Evolutionary conservation across 30 jellyfish, hydroid and myxozoan species (phyloP).

Genomic region (Turritopsis rubra): DNA sequence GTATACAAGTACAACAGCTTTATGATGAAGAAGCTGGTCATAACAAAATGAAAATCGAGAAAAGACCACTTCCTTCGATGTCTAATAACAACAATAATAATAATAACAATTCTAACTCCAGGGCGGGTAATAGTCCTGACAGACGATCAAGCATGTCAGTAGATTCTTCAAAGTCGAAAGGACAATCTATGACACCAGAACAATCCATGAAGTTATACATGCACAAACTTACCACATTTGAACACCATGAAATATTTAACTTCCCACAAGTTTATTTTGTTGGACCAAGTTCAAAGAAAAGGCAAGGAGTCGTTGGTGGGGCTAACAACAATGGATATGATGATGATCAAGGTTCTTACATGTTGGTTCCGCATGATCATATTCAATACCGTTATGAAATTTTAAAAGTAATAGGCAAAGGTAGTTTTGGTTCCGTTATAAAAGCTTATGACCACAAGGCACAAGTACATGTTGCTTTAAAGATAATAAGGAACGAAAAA

Average conservation of each 20-base stretch:
- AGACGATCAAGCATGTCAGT: constrained; percentile 83
- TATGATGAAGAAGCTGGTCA: constrained; percentile 68
- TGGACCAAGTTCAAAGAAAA: constrained; percentile 92
- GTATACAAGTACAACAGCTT: constrained; percentile 86
- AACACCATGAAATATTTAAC: constrained; percentile 88
- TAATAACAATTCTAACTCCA: constrained; percentile 7
- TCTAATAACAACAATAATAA: constrained; percentile 30
- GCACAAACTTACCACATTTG: constrained; percentile 90
- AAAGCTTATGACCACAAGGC: constrained; percentile 89
- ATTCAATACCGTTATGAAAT: constrained; percentile 79
- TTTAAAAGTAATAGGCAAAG: constrained; percentile 83
- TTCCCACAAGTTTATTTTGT: constrained; percentile 83
- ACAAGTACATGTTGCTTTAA: constrained; percentile 85
- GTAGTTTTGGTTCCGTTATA: constrained; percentile 89
- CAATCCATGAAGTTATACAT: constrained; percentile 84
- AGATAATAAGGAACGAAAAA: constrained; percentile 79
- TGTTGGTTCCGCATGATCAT: constrained; percentile 89
- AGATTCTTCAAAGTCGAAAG: constrained; percentile 67
- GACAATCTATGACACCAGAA: constrained; percentile 81
- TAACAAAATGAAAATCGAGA: constrained; percentile 53
- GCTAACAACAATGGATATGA: constrained; percentile 88
- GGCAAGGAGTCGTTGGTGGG: constrained; percentile 98
- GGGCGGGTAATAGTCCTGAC: constrained; percentile 30
- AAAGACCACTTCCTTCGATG: constrained; percentile 68
- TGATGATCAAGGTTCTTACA: constrained; percentile 92